Conservation (phyloP, 2,113 vertebrate genomes). For the Xiphorhynchus elegans region DNA sequence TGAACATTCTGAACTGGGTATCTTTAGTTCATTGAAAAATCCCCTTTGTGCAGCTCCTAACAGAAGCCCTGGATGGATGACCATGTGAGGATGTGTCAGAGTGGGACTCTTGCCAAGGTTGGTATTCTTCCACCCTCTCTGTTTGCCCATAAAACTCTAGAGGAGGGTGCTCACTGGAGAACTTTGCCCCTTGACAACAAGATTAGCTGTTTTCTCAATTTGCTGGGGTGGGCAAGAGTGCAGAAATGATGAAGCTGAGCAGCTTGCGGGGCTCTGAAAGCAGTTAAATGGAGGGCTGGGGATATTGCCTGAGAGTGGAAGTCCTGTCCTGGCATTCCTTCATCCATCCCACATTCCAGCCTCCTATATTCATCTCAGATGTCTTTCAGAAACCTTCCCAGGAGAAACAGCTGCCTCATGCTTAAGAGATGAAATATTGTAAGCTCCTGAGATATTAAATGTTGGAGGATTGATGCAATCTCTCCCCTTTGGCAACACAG, state of each 20-base stretch:
- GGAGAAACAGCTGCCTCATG: conserved; percentile 70
- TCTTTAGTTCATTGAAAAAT: background rate
- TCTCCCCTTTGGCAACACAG: conserved; percentile 37
- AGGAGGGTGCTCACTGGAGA: background rate
- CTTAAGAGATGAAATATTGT: conserved; percentile 61
- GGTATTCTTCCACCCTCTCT: background rate
- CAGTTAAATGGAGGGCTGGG: background rate
- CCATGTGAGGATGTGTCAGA: conserved; percentile 32
- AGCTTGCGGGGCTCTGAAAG: background rate
- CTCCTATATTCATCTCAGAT: conserved; percentile 63
- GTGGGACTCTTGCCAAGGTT: background rate
- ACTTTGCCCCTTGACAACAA: background rate
- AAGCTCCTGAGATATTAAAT: conserved; percentile 50
- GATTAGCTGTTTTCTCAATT: background rate
- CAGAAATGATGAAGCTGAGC: background rate
- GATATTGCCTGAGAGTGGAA: conserved; percentile 14
- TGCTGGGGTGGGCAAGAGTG: background rate
- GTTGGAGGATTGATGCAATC: conserved; percentile 28
- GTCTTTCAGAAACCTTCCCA: conserved; percentile 71
- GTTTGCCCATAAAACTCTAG: background rate
- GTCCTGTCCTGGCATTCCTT: conserved; percentile 27
- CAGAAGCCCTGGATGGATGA: background rate
- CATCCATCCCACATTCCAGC: conserved; percentile 65
- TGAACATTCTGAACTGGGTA: background rate
- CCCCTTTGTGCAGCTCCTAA: rapidly evolving